Conservation (phyloP, 2,888 invertebrate species). For the Spodoptera littoralis region DNA sequence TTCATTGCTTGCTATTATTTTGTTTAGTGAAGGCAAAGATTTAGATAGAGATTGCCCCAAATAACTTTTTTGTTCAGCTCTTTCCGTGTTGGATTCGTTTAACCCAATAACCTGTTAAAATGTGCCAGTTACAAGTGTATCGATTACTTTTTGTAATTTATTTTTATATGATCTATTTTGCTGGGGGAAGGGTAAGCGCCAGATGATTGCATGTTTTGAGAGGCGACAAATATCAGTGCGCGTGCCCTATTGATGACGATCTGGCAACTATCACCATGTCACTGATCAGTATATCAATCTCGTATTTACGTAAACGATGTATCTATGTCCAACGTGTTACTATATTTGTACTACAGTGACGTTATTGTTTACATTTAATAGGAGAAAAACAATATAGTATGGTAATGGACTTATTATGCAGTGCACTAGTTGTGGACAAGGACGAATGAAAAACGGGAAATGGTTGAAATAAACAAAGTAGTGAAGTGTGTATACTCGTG, state of each 20-base stretch:
- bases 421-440: too few relatives aligned
- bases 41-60: slow-evolving; percentile 23
- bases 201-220: slow-evolving; percentile 19
- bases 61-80: slow-evolving; percentile 35
- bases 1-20: slow-evolving; percentile 17
- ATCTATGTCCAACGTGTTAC: slow-evolving; percentile 3
- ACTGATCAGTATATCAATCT: slow-evolving; percentile 18
- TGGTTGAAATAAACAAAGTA: too few relatives aligned
- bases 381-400: slow-evolving; percentile 10
- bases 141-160: slow-evolving; percentile 25
- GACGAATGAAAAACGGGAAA: too few relatives aligned
- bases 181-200: slow-evolving; percentile 22
- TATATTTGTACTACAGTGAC: slow-evolving; percentile 6
- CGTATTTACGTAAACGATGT: slow-evolving; percentile 27
- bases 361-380: slow-evolving; percentile 11
- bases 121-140: slow-evolving; percentile 17
- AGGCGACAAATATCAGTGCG: slow-evolving; percentile 47
- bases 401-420: too few relatives aligned
- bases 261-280: slow-evolving; percentile 53
- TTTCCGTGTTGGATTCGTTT: slow-evolving; percentile 30
- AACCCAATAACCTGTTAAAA: slow-evolving; percentile 37
- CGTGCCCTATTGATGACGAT: slow-evolving; percentile 32
- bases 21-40: slow-evolving; percentile 1
- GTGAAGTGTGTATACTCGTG: too few relatives aligned
- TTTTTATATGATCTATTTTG: slow-evolving; percentile 24